A percentile compares a stretch with the other conserved stretches of the same genome.
These are phyloP conservation scores for Lissocephala sabroskyi DNA, from an alignment of 2,888 invertebrate species.

Conservation along the genomic window DNA sequence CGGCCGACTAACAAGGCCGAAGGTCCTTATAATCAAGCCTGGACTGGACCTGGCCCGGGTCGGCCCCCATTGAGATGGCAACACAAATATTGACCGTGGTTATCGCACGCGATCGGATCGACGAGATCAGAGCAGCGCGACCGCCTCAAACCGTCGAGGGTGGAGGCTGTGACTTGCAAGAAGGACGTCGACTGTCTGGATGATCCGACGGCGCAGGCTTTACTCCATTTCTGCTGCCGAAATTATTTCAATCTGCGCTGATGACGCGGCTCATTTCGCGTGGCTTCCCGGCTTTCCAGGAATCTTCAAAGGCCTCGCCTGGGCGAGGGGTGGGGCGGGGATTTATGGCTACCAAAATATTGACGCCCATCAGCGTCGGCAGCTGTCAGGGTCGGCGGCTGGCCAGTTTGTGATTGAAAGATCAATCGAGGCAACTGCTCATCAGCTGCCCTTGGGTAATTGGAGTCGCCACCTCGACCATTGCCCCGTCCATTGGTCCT, in stretches of 20 bases:
- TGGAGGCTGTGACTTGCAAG: slow-evolving; percentile 44
- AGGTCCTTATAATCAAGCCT: slow-evolving; percentile 7
- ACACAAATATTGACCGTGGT: slow-evolving; percentile 62
- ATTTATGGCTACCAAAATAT: slow-evolving; percentile 23
- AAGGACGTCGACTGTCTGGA: slow-evolving; percentile 14
- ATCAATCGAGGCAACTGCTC: slow-evolving; percentile 37
- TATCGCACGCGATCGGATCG: slow-evolving; percentile 29
- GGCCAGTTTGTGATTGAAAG: slow-evolving; percentile 44
- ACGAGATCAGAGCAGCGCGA: slow-evolving; percentile 21
- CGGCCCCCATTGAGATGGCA: slow-evolving; percentile 22
- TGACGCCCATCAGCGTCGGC: slow-evolving; percentile 22
- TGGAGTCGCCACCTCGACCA: slow-evolving; percentile 11
- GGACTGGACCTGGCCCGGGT: too few species aligned
- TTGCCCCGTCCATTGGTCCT: slow-evolving; percentile 13
- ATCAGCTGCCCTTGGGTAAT: slow-evolving; percentile 19
- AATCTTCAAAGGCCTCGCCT: neutral
- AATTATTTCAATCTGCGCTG: slow-evolving; percentile 62
- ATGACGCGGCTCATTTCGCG: slow-evolving; percentile 55
- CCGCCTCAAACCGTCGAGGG: slow-evolving; percentile 15
- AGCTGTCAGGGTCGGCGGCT: slow-evolving; percentile 19
- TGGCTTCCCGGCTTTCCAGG: too few species aligned
- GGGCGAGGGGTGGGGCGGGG: slow-evolving; percentile 12
- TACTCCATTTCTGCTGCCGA: slow-evolving; percentile 18
- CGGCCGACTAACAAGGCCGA: slow-evolving; percentile 5
- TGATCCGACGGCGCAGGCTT: neutral